Conservation (phyloP, 2,888 invertebrate species). For the Tigriopus californicus region DNA sequence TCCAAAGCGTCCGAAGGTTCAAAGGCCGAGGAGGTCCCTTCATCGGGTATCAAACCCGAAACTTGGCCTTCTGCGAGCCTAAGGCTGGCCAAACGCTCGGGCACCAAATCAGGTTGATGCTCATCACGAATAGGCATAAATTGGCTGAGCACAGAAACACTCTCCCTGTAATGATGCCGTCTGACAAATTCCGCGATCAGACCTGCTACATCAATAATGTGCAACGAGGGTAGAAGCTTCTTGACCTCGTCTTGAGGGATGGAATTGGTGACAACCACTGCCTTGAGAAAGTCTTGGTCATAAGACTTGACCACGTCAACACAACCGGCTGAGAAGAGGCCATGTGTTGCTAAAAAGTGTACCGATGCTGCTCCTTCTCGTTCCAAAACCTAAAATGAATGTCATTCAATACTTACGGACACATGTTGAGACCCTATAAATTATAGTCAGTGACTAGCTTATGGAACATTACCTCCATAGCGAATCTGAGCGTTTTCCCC, state of each 20-base stretch:
- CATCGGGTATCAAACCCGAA: background rate
- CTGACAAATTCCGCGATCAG: constrained; percentile 11
- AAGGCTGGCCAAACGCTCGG: no score
- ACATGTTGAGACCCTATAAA: no score
- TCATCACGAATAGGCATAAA: background rate
- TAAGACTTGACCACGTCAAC: background rate
- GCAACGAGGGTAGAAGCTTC: background rate
- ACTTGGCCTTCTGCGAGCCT: no score
- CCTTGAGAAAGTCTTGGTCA: constrained; percentile 1
- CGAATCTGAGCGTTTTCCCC: background rate
- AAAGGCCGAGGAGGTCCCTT: background rate
- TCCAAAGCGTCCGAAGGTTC: background rate
- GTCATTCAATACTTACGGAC: no score
- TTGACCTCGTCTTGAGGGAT: constrained; percentile 10
- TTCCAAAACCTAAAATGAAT: background rate
- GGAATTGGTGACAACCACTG: constrained; percentile 9
- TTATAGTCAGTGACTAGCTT: no score
- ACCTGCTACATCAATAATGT: constrained; percentile 7
- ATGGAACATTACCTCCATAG: background rate
- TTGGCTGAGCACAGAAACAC: constrained; percentile 5
- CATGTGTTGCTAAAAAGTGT: constrained; percentile 13
- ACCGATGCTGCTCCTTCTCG: background rate
- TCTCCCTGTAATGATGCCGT: constrained; percentile 11
- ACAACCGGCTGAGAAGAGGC: constrained; percentile 8
- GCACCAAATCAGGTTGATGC: background rate